Base-by-base conservation (phyloP, 2,113 vertebrate genomes). In the Pagrus major region DNA sequence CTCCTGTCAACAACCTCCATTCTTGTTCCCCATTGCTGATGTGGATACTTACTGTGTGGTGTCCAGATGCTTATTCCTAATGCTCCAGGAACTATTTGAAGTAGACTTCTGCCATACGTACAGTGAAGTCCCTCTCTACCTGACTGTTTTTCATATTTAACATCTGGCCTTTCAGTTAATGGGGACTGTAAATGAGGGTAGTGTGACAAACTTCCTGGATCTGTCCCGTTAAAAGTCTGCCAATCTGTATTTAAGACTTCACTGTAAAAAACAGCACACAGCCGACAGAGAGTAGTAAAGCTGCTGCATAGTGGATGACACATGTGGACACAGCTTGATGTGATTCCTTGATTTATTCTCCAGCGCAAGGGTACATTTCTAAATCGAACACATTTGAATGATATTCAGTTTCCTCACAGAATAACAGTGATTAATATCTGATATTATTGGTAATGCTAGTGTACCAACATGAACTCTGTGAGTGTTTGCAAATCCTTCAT, bases 1-100 rank as follows among this genome's bases (percentile, higher is more conserved):
- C 61, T 35, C 47, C 44, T 42, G 35, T 70, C 72, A 18, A 31
- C 51, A 21, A 23, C 66, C 11, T 35, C 63, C 51, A 46, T 46
- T 46, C 21, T 14, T 66, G 35, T 61, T 72, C 52, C 29, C 56
- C 37, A 56, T 42, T 71, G 21, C 33, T 35, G 31, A 35, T 35
- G 7, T n/a, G 11, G 44, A 49, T 21, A 37, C 23, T 29, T 49
- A 51, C 31, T n/a, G 25, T 16, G 35, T 29, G 23, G 21, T 41
- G n/a, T 11, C n/a, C 10, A 21, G 20, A 37, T 21, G 29, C 51
- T 25, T 67, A 6, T 9, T 49, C 65, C 46, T 21, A 33, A 5
- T 20, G 5, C 44, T 46, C 7, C 2, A 0, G 2, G 6, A 6
- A 21, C 20, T 49, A 49, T n/a, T 49, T 49, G 41, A 49, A 49